Conservation (phyloP, 1,140 invertebrate genomes). For the Micrasema longulum region DNA sequence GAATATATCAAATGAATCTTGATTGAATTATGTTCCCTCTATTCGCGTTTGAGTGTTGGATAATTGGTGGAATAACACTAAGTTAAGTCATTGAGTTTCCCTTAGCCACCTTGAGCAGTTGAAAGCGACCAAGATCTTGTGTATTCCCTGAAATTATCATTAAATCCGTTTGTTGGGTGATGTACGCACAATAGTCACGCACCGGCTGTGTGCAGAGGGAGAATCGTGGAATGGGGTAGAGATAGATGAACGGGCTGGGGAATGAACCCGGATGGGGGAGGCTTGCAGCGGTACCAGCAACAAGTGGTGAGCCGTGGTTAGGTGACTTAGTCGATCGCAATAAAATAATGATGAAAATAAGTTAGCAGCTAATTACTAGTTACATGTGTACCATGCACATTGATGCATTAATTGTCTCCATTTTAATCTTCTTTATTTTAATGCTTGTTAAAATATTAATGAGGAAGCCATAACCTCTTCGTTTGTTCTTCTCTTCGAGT, state of each 20-base stretch:
- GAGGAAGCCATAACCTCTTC: no score
- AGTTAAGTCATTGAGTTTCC: slow-evolving; percentile 48
- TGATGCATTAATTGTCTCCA: no score
- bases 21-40: no score
- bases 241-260: slow-evolving; percentile 10
- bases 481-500: no score
- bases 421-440: no score
- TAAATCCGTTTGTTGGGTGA: slow-evolving; percentile 53
- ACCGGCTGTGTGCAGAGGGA: slow-evolving; percentile 1
- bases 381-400: no score
- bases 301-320: slow-evolving; percentile 45
- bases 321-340: neutral
- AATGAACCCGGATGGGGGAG: slow-evolving; percentile 33
- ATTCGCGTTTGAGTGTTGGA: neutral
- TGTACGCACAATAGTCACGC: slow-evolving; percentile 51
- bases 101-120: neutral
- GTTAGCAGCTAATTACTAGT: no score
- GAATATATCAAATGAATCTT: no score
- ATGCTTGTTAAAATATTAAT: no score
- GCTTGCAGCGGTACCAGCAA: slow-evolving; percentile 44
- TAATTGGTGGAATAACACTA: slow-evolving; percentile 38
- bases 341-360: neutral
- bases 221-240: neutral
- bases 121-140: slow-evolving; percentile 12
- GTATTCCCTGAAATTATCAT: slow-evolving; percentile 53